These are phyloP conservation scores for Melanotus villosus DNA, from an alignment of 2,888 invertebrate genomes.

Conservation along the genomic window DNA sequence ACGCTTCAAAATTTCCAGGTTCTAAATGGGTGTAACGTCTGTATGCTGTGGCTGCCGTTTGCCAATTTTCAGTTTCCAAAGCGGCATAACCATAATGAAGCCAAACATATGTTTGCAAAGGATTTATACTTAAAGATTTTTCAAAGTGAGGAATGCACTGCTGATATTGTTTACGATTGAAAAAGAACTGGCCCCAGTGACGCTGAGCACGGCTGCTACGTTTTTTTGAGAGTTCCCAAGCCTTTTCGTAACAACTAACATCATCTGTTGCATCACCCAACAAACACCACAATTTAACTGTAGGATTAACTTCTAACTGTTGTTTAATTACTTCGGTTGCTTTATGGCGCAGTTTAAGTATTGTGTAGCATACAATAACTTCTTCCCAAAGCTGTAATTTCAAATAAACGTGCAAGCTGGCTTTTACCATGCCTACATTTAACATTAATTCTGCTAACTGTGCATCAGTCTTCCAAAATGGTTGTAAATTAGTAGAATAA, in stretches of 20 bases:
- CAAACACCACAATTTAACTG: constrained; percentile 88
- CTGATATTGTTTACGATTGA: constrained; percentile 81
- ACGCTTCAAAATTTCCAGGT: constrained; percentile 92
- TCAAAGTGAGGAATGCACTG: constrained; percentile 87
- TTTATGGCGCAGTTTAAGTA: constrained; percentile 87
- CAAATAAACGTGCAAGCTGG: constrained; percentile 85
- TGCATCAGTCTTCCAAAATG: constrained; percentile 84
- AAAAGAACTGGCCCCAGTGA: constrained; percentile 89
- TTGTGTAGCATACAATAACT: constrained; percentile 91
- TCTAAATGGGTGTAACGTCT: constrained; percentile 90
- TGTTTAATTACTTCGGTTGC: constrained; percentile 91
- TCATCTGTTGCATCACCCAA: constrained; percentile 82
- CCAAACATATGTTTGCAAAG: constrained; percentile 90
- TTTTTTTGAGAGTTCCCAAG: constrained; percentile 90
- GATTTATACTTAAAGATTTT: constrained; percentile 87
- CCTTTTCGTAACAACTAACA: constrained; percentile 84
- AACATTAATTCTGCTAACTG: constrained; percentile 85
- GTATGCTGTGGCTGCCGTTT: constrained; percentile 87
- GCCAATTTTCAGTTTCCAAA: constrained; percentile 84
- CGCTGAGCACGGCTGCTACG: constrained; percentile 89
- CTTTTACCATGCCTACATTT: constrained; percentile 86
- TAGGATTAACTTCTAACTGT: constrained; percentile 83
- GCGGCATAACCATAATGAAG: constrained; percentile 89
- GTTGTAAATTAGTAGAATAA: constrained; percentile 80
- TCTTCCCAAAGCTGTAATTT: constrained; percentile 91